Evolutionary conservation across 2,888 invertebrate species (phyloP), one percentile per base, ranked within the genome.

Genomic region (Stratiomys singularior): DNA sequence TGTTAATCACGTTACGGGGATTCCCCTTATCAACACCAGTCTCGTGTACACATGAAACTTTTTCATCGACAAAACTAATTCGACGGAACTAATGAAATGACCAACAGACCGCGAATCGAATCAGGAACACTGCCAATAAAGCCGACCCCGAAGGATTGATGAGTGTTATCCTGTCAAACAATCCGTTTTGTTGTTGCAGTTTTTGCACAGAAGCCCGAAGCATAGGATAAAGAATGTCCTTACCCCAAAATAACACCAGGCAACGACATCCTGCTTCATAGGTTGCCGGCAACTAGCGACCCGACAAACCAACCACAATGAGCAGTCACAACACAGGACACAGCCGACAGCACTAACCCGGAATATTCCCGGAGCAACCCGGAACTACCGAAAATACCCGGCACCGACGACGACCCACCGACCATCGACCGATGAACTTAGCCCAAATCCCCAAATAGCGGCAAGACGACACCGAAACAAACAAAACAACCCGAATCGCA

Each of bases 371-470:
- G 30, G 64, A 64, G 28, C n/a, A 28, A 67, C 21, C 67, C 67
- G 67, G 67, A 67, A 67, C 67, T 46, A 47, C 46, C 47, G 15
- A 46, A 23, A 69, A 27, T 18, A 47, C 25, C 46, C 69, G 25
- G 25, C 44, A 7, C 64, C 28, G 23, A 23, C 3, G 25, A 30
- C 69, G 69, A 46, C 69, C 69, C 69, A 69, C 69, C 69, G 69
- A 66, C 37, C 9, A 37, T 37, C 66, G 66, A 69, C 69, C 69
- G 69, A 69, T 69, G 69, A 69, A 69, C 69, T 69, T 69, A 69
- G 69, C 69, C 69, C 69, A 69, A 47, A 69, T 69, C 69, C 69
- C 69, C 69, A 69, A 69, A 69, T 69, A 47, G 69, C 47, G 69
- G 30, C 21, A 69, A 69, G 69, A 69, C 69, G 47, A 69, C 69